Conservation (phyloP, 1,140 invertebrate species). For the Oryctes rhinoceros region DNA sequence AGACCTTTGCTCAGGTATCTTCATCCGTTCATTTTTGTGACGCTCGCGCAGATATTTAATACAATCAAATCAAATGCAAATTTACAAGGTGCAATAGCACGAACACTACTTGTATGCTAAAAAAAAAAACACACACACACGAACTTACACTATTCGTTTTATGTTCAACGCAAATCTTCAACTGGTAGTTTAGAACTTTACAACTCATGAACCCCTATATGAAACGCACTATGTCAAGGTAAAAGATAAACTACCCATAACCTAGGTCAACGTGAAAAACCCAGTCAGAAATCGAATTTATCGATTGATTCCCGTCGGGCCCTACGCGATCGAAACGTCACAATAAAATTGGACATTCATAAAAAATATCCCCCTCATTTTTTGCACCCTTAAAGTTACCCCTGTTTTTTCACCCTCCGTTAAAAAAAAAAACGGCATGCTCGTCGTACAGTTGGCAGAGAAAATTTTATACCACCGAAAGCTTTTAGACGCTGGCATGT, state of each 20-base stretch:
- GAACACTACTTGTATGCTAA: too few relatives aligned
- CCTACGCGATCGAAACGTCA: slow-evolving; percentile 49
- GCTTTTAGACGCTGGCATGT: neutral
- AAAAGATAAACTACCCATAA: slow-evolving; percentile 51
- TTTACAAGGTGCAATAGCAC: too few relatives aligned
- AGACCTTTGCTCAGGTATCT: too few relatives aligned
- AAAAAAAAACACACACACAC: too few relatives aligned
- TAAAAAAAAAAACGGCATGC: slow-evolving; percentile 40
- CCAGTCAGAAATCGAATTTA: slow-evolving; percentile 54
- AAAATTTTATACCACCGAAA: slow-evolving; percentile 35
- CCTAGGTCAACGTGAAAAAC: slow-evolving; percentile 47
- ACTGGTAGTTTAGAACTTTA: too few relatives aligned
- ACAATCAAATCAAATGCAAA: too few relatives aligned
- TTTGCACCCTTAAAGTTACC: slow-evolving; percentile 51
- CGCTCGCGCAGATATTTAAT: too few relatives aligned
- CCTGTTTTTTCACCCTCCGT: slow-evolving; percentile 53
- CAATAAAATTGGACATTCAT: slow-evolving; percentile 56
- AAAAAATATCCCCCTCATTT: slow-evolving; percentile 57
- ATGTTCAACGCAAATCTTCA: too few relatives aligned
- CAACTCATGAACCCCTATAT: neutral
- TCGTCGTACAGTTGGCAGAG: slow-evolving; percentile 38
- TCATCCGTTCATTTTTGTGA: too few relatives aligned
- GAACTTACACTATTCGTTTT: too few relatives aligned
- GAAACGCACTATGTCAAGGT: slow-evolving; percentile 47
- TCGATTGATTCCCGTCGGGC: slow-evolving; percentile 53